These are phyloP conservation scores for Lochmaea capreae DNA, from an alignment of 2,888 invertebrate species.

Conservation along the genomic window DNA sequence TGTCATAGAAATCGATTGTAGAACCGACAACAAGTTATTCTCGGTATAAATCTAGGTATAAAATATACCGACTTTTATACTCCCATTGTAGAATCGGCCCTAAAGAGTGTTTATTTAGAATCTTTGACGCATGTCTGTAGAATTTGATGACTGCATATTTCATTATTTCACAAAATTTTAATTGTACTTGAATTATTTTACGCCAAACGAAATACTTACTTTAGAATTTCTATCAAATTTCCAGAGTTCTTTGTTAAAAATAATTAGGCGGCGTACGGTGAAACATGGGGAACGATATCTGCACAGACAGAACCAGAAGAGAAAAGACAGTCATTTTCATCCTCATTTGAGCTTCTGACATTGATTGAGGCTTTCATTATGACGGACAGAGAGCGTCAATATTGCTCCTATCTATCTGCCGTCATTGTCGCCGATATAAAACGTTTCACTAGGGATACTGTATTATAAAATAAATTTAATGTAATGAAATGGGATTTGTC, in stretches of 20 bases:
- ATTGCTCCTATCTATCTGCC: slow-evolving; percentile 41
- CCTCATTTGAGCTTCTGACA: slow-evolving; percentile 44
- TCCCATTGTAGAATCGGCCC: too few relatives aligned
- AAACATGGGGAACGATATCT: slow-evolving; percentile 26
- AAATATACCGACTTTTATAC: too few relatives aligned
- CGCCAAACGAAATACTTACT: slow-evolving; percentile 3
- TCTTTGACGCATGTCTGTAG: too few relatives aligned
- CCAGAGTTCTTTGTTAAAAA: slow-evolving; percentile 28
- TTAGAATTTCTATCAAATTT: slow-evolving; percentile 18
- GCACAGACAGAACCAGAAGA: slow-evolving; percentile 27
- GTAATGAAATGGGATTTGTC: too few relatives aligned
- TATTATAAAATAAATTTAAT: not conserved
- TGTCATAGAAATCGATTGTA: too few relatives aligned
- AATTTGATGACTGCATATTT: too few relatives aligned
- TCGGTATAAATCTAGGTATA: too few relatives aligned
- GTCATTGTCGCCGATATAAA: not conserved
- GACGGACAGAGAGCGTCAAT: slow-evolving; percentile 50
- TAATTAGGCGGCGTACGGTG: slow-evolving; percentile 26
- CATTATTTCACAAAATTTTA: not conserved
- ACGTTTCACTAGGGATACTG: not conserved
- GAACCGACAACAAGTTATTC: too few relatives aligned
- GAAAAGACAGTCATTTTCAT: slow-evolving; percentile 47
- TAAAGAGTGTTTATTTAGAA: too few relatives aligned
- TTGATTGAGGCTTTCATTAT: slow-evolving; percentile 49
- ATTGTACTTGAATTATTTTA: not conserved